These are phyloP conservation scores for Carassius auratus DNA, from an alignment of 2,113 vertebrate genomes.

Conservation along the genomic window DNA sequence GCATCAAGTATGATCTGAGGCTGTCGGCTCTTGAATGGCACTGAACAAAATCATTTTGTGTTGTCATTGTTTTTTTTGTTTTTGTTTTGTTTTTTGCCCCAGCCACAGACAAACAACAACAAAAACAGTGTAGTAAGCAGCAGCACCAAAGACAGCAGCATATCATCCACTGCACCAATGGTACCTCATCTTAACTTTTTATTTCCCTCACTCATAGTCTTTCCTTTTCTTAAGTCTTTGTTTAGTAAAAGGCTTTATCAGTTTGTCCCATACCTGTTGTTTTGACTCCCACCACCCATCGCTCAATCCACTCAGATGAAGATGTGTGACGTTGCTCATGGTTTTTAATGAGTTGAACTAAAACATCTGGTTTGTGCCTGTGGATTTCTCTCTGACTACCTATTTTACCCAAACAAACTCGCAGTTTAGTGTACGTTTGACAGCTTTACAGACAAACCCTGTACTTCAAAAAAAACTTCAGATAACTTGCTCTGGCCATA, in stretches of 20 bases:
- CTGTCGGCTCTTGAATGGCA: conserved; percentile 31
- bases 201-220: conserved; percentile 66
- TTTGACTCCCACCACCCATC: conserved; percentile 64
- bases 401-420: conserved; percentile 64
- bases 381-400: conserved; percentile 60
- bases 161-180: conserved; percentile 87
- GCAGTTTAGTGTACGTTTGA: neutral
- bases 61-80: conserved; percentile 58
- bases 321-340: conserved; percentile 65
- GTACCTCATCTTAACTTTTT: conserved; percentile 82
- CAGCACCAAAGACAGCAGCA: conserved; percentile 85
- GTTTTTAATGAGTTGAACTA: conserved; percentile 62
- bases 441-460: neutral
- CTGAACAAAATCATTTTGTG: conserved; percentile 66
- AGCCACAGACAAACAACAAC: conserved; percentile 95
- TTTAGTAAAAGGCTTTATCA: conserved; percentile 62
- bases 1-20: neutral
- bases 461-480: neutral
- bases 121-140: conserved; percentile 99
- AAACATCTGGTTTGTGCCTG: conserved; percentile 52
- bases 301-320: conserved; percentile 63
- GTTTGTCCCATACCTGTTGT: conserved; percentile 63
- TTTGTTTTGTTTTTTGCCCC: conserved; percentile 75
- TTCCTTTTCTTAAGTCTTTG: conserved; percentile 61
- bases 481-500: neutral